Evolutionary conservation across 2,113 vertebrate genomes (phyloP), one percentile per base, ranked within the genome.

Genomic region (Eubucco bourcierii): DNA sequence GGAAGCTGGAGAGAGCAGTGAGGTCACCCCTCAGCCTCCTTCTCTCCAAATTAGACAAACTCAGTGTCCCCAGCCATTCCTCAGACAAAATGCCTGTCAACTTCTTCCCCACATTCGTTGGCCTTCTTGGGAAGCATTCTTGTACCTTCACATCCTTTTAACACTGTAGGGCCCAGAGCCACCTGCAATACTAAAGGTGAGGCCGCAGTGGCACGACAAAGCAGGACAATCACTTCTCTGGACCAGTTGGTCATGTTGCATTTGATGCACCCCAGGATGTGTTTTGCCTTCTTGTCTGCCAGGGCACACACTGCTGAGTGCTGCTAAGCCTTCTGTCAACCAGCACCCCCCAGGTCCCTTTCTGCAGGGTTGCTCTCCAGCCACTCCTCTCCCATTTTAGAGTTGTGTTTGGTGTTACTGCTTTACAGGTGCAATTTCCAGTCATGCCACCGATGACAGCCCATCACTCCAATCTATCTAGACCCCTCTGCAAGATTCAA

Each of bases 171-270:
- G 19, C 20, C 14, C 31, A 47, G 31, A 47, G 47, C 44, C 21
- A 20, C 20, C 21, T 20, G 31, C 52, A 56, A 14, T 17, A 27
- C 10, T 55, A 25, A 68, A 33, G 20, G 31, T 34, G 47, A 56
- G 47, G 19, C 31, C 3, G 1, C 16, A 84, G 4, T 50, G 37
- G 1, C 2, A 1, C 16, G 28, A 27, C n/a, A 31, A 8, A 58
- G 60, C 0, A 0, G 28, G 10, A 66, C 20, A 50, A 66, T 9
- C n/a, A 4, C 27, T 11, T 21, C n/a, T 31, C 20, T 58, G 7
- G 14, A 14, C 44, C 5, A 0, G 6, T 19, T 44, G 24, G 24
- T 17, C 8, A 4, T 21, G 31, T 31, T 44, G 24, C 28, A 14
- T 17, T 39, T 39, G 25, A 39, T 39, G 34, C 24, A 64, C 61